phyloP scores from a whole-genome alignment of 2,113 vertebrate genomes.

The Pipra filicauda region DNA sequence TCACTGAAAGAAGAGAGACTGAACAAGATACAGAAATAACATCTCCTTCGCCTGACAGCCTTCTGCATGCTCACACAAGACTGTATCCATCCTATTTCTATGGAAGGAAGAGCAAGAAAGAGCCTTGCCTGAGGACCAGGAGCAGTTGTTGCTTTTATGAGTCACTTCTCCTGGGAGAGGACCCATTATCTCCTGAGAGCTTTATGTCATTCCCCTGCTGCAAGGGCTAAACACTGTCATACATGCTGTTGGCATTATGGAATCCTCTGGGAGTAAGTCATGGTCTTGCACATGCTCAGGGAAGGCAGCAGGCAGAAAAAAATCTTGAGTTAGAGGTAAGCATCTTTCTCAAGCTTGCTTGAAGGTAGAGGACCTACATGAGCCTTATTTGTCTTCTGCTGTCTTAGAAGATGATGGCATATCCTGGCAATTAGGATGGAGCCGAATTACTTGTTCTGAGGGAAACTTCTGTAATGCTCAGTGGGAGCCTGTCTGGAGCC shows the following conservation, averaged over 20 bases:
- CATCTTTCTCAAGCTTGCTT: not conserved
- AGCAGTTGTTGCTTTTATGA: not conserved
- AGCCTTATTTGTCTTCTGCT: not conserved
- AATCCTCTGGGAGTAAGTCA: not conserved
- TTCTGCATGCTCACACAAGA: not conserved
- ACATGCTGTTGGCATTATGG: not conserved
- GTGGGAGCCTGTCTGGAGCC: not conserved
- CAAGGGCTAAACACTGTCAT: not conserved
- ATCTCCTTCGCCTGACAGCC: not conserved
- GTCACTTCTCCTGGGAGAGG: not conserved
- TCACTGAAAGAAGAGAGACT: not conserved
- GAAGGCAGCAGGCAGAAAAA: not conserved
- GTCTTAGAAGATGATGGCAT: not conserved
- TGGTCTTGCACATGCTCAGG: fast-evolving
- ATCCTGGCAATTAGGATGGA: not conserved
- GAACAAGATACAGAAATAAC: not conserved
- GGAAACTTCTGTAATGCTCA: not conserved
- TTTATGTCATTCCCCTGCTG: not conserved
- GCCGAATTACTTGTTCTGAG: not conserved
- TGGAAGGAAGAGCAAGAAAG: not conserved
- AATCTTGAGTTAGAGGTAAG: not conserved
- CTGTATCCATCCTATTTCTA: not conserved
- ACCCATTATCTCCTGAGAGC: not conserved
- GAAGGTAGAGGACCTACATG: not conserved
- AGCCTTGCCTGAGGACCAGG: not conserved